Evolutionary conservation across 2,888 invertebrate genomes (phyloP).

Genomic region (Strigamia transsilvanica): DNA sequence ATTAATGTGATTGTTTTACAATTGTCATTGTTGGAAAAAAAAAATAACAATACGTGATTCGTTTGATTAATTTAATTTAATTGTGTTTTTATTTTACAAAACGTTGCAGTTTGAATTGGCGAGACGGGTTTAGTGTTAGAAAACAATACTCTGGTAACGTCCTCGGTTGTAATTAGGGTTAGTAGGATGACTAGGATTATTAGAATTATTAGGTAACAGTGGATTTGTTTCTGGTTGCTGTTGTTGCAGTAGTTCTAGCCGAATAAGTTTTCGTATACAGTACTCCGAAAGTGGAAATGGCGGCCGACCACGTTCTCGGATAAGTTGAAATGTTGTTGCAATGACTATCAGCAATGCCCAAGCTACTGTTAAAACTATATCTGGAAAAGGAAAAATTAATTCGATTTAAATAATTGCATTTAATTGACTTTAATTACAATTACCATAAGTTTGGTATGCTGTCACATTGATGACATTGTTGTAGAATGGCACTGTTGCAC

Average conservation of each 20-base stretch:
- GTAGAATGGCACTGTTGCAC: constrained; percentile 71
- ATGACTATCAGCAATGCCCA: constrained; percentile 69
- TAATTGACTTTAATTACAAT: constrained; percentile 57
- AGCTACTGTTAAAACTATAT: constrained; percentile 68
- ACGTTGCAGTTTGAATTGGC: too few species aligned
- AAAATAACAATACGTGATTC: background rate
- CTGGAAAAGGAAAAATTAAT: constrained; percentile 66
- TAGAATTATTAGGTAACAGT: background rate
- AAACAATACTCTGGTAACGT: background rate
- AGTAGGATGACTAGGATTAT: background rate
- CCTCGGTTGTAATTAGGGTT: too few species aligned
- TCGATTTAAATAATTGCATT: background rate
- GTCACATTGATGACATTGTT: constrained; percentile 70
- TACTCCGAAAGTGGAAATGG: constrained; percentile 72
- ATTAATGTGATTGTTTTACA: constrained; percentile 1
- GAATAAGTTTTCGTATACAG: background rate
- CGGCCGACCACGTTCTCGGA: constrained; percentile 69
- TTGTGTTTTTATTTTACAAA: background rate
- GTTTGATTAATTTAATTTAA: background rate
- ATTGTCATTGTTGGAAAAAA: background rate
- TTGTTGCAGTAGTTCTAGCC: background rate
- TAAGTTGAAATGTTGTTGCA: constrained; percentile 70
- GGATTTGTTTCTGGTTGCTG: background rate
- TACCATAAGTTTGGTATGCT: constrained; percentile 72
- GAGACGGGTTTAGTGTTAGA: too few species aligned